A percentile compares a stretch with the other conserved stretches of the same genome.
These are phyloP conservation scores for Drosophila baimaii DNA, from an alignment of 1,140 invertebrate genomes.

Conservation along the genomic window DNA sequence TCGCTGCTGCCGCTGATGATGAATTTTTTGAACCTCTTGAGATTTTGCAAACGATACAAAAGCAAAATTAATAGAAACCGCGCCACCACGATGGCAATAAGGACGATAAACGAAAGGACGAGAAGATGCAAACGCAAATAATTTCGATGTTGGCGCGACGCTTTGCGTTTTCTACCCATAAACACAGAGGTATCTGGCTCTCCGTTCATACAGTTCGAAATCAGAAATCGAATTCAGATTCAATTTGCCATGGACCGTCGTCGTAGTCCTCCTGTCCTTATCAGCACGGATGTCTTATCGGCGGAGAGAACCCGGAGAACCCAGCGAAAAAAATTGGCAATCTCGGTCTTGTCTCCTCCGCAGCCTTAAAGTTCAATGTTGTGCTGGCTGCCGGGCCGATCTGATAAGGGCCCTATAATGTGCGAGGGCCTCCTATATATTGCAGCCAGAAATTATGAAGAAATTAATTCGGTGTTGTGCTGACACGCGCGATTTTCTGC, in stretches of 20 bases:
- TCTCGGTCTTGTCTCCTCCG: constrained; percentile 62
- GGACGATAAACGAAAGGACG: constrained; percentile 80
- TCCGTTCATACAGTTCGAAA: constrained; percentile 46
- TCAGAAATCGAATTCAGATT: constrained; percentile 36
- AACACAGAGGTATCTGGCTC: constrained; percentile 69
- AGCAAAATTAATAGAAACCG: constrained; percentile 81
- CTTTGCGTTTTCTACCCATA: constrained; percentile 84
- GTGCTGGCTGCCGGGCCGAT: constrained; percentile 35
- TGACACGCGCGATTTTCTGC: constrained; percentile 75
- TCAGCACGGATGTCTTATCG: constrained; percentile 72
- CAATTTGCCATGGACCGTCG: constrained; percentile 42
- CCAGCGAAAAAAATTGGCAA: constrained; percentile 38
- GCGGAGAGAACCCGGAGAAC: constrained; percentile 23
- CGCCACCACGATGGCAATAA: constrained; percentile 80
- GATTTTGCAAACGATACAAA: constrained; percentile 83
- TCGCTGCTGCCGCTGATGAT: constrained; percentile 41
- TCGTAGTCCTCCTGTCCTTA: constrained; percentile 41
- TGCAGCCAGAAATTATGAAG: constrained; percentile 12
- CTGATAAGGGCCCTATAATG: constrained; percentile 55
- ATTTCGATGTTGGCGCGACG: constrained; percentile 83
- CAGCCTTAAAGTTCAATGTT: constrained; percentile 56
- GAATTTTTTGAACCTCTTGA: constrained; percentile 75
- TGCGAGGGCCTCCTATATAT: constrained; percentile 2
- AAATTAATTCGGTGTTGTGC: constrained; percentile 38
- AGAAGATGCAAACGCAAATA: constrained; percentile 84